Conservation (phyloP, 2,888 invertebrate genomes). For the Apodemia duryi region DNA sequence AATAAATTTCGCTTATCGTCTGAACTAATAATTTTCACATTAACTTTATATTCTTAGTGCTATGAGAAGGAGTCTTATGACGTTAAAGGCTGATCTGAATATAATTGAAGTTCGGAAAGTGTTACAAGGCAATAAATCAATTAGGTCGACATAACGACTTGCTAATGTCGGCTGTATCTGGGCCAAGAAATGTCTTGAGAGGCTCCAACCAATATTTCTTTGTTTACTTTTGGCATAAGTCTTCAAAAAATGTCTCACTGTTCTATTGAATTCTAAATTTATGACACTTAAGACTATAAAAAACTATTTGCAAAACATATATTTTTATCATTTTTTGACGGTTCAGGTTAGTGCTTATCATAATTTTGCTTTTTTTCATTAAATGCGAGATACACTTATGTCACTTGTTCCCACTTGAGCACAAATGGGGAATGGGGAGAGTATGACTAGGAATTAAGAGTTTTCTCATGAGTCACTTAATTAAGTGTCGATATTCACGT, state of each 20-base stretch:
- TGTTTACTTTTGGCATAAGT: conserved; percentile 54
- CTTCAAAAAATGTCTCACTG: conserved; percentile 23
- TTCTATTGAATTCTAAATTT: not conserved
- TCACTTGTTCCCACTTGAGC: no score
- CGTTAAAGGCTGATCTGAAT: conserved; percentile 11
- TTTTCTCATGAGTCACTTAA: no score
- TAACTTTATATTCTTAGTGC: not conserved
- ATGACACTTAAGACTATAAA: no score
- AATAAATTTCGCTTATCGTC: no score
- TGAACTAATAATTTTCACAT: not conserved
- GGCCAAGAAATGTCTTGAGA: conserved; percentile 39
- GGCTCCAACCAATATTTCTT: conserved; percentile 39
- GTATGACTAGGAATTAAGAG: no score
- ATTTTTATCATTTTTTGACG: no score
- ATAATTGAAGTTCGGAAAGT: conserved; percentile 13
- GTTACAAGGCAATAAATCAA: conserved; percentile 23
- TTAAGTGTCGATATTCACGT: no score
- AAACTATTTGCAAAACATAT: no score
- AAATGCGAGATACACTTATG: no score
- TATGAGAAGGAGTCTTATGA: not conserved
- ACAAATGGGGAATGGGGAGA: no score
- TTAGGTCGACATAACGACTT: conserved; percentile 28
- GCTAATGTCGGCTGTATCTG: conserved; percentile 33
- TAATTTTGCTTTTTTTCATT: no score
- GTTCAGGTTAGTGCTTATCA: no score